Percentiles rank a stretch among this genome's conserved stretches.
Evolutionary conservation across 1,140 invertebrate genomes (phyloP).

Genomic region (Ostrea denselamellosa): DNA sequence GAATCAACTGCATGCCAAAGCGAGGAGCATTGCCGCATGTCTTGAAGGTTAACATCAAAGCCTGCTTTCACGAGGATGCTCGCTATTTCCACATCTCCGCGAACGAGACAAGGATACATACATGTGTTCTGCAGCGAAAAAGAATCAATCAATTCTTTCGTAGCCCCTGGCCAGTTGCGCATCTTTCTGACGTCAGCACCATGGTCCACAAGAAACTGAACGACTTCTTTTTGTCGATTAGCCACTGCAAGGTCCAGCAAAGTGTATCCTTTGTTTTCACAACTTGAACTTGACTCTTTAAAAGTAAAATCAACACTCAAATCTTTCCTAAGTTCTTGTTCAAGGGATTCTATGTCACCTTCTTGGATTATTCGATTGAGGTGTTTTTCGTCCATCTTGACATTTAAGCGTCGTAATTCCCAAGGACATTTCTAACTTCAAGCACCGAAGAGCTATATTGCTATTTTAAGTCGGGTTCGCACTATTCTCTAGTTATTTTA

Average conservation of each 20-base stretch:
- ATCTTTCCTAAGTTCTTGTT: neutral
- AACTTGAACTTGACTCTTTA: neutral
- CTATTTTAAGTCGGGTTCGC: neutral
- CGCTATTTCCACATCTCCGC: constrained; percentile 30
- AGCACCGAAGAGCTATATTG: neutral
- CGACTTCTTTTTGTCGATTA: neutral
- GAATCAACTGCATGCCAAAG: constrained; percentile 41
- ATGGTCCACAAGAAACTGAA: constrained; percentile 1
- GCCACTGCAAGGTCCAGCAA: constrained; percentile 5
- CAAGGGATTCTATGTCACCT: neutral
- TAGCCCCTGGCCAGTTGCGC: constrained; percentile 9
- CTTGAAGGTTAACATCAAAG: constrained; percentile 30
- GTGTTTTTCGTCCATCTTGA: constrained; percentile 1
- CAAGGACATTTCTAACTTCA: constrained; percentile 25
- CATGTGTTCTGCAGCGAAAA: constrained; percentile 5
- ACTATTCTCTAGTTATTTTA: neutral
- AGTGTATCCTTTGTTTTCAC: neutral
- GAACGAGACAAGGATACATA: constrained; percentile 34
- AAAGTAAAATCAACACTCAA: constrained; percentile 3
- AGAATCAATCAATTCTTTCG: neutral
- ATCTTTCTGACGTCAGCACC: neutral
- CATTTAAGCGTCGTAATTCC: constrained; percentile 21
- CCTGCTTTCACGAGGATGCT: constrained; percentile 9
- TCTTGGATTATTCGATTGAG: neutral
- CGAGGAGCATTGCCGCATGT: constrained; percentile 31